A percentile compares a stretch with the other conserved stretches of the same genome.
phyloP scores from a whole-genome alignment of 2,888 invertebrate genomes.

The Alsophila aescularia region DNA sequence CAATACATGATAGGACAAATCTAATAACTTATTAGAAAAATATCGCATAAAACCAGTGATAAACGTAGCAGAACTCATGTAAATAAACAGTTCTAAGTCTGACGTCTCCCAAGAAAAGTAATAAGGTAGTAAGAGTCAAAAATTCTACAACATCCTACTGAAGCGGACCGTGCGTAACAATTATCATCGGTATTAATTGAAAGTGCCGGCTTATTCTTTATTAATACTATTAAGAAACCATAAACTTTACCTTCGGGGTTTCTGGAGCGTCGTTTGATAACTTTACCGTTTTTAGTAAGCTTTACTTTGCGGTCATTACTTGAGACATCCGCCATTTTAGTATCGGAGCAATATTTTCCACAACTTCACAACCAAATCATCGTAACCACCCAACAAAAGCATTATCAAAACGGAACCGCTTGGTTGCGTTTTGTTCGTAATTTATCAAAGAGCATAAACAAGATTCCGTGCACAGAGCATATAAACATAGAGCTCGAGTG shows the following conservation, averaged over 20 bases:
- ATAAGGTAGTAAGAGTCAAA: constrained; percentile 79
- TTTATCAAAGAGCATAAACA: too few relatives aligned
- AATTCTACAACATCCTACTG: constrained; percentile 33
- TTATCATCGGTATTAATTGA: neutral
- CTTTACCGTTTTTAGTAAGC: constrained; percentile 78
- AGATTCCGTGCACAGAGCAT: too few relatives aligned
- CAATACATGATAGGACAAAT: too few relatives aligned
- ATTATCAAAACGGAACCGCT: constrained; percentile 13
- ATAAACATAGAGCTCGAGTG: too few relatives aligned
- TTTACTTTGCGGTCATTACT: constrained; percentile 78
- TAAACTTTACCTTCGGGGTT: constrained; percentile 77
- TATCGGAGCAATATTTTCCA: constrained; percentile 58
- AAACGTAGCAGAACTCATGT: neutral
- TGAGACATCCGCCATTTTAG: constrained; percentile 84
- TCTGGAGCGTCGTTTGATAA: constrained; percentile 76
- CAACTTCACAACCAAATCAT: constrained; percentile 47
- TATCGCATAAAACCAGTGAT: neutral
- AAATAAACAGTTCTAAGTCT: constrained; percentile 34
- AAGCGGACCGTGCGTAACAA: constrained; percentile 3
- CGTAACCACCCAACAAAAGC: constrained; percentile 39
- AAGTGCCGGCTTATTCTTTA: neutral
- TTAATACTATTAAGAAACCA: constrained; percentile 17
- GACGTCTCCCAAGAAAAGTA: constrained; percentile 56
- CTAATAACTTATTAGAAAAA: too few relatives aligned
- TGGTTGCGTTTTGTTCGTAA: neutral